Conservation (phyloP, 64 coral and sea anemone genomes). For the Dendrophyllia cribrosa region DNA sequence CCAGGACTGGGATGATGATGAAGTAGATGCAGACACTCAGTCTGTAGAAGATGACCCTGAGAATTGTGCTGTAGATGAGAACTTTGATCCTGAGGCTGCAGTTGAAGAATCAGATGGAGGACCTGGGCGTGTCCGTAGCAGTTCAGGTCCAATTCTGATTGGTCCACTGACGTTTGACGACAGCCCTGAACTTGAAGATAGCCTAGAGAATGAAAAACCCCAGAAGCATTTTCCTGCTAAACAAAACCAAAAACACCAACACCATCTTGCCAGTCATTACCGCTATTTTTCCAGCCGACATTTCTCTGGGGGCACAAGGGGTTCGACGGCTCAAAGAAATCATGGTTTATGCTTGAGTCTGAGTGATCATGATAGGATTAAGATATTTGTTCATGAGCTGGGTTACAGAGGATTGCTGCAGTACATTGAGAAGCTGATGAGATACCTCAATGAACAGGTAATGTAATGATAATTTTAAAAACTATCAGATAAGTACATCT, state of each 20-base stretch:
- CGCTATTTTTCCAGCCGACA: slow-evolving; percentile 94
- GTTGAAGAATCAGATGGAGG: slow-evolving; percentile 64
- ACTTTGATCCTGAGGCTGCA: slow-evolving; percentile 94
- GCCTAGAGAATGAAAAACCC: slow-evolving; percentile 30
- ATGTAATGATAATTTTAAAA: background rate
- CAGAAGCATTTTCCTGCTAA: slow-evolving; percentile 30
- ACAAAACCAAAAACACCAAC: slow-evolving; percentile 57
- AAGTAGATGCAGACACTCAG: slow-evolving; percentile 64
- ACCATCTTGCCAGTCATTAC: slow-evolving; percentile 91
- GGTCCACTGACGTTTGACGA: slow-evolving; percentile 94
- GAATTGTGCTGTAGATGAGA: slow-evolving; percentile 95
- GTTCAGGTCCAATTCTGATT: slow-evolving; percentile 90
- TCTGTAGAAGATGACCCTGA: slow-evolving; percentile 82
- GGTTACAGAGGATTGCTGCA: slow-evolving; percentile 92
- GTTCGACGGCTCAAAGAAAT: slow-evolving; percentile 32
- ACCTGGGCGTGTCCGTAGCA: slow-evolving; percentile 50
- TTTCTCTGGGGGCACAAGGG: slow-evolving; percentile 84
- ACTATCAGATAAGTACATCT: too few species aligned
- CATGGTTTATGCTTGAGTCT: slow-evolving; percentile 94
- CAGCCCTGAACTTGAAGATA: slow-evolving; percentile 49
- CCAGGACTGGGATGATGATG: slow-evolving; percentile 85
- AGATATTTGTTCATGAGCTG: slow-evolving; percentile 99
- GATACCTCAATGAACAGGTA: slow-evolving; percentile 95
- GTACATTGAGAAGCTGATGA: slow-evolving; percentile 94
- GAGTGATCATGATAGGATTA: slow-evolving; percentile 99